phyloP scores from a whole-genome alignment of 1,140 invertebrate genomes.

The Drosophila lini region DNA sequence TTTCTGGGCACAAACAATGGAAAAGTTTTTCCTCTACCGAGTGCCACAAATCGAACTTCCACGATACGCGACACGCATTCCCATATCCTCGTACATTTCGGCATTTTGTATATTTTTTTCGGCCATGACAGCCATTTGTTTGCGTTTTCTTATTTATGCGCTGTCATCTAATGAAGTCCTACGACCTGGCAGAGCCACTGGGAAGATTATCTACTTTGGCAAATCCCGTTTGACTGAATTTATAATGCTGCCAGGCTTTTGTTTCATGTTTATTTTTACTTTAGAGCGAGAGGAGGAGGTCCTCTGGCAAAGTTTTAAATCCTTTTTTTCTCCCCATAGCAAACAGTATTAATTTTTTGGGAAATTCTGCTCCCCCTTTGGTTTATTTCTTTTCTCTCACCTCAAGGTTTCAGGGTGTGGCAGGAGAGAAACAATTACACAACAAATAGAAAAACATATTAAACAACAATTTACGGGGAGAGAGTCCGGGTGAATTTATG shows the following conservation, averaged over 20 bases:
- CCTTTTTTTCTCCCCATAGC: slow-evolving; percentile 22
- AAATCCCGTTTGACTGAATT: slow-evolving; percentile 45
- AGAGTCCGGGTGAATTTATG: slow-evolving; percentile 65
- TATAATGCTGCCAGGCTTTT: slow-evolving; percentile 25
- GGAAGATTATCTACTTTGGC: slow-evolving; percentile 41
- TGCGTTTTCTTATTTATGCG: slow-evolving; percentile 48
- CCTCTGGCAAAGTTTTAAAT: slow-evolving; percentile 28
- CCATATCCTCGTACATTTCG: slow-evolving; percentile 3
- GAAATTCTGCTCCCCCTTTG: background rate
- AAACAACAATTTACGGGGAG: slow-evolving; percentile 70
- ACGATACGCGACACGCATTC: slow-evolving; percentile 12
- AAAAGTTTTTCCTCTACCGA: slow-evolving; percentile 27
- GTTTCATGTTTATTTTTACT: slow-evolving; percentile 18
- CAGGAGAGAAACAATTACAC: slow-evolving; percentile 48
- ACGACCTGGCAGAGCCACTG: slow-evolving; percentile 26
- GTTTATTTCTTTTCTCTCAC: slow-evolving; percentile 21
- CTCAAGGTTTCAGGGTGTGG: background rate
- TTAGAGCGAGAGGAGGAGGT: slow-evolving; percentile 1
- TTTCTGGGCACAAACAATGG: slow-evolving; percentile 63
- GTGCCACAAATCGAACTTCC: slow-evolving; percentile 44
- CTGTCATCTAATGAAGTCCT: slow-evolving; percentile 60
- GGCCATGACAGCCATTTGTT: slow-evolving; percentile 59
- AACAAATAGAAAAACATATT: slow-evolving; percentile 75
- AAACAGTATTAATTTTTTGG: slow-evolving; percentile 43
- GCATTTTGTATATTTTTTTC: slow-evolving; percentile 29